Conservation (phyloP, 92 coral and sea anemone species). For the Actinostola sp. region DNA sequence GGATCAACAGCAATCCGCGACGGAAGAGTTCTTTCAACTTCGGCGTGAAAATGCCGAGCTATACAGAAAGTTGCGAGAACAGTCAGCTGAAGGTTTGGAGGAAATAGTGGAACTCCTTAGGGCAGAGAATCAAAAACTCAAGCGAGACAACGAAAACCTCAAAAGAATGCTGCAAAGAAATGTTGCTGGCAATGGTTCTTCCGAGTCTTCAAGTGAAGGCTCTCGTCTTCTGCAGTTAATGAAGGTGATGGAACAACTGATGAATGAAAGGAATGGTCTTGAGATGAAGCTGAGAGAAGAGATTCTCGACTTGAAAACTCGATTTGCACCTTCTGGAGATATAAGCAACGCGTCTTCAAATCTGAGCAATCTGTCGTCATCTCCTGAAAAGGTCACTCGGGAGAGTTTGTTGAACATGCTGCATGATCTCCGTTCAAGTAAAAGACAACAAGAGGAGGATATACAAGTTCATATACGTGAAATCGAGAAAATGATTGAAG, state of each 20-base stretch:
- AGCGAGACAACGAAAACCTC: constrained; percentile 67
- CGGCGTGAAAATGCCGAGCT: constrained; percentile 74
- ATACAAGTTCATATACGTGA: constrained; percentile 76
- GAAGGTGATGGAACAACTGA: constrained; percentile 83
- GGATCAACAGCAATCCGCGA: constrained; percentile 38
- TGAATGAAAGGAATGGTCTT: constrained; percentile 76
- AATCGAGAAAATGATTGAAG: constrained; percentile 79
- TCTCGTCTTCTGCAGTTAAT: constrained; percentile 71
- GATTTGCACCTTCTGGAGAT: constrained; percentile 66
- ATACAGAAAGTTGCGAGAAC: constrained; percentile 70
- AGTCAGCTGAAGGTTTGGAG: constrained; percentile 27
- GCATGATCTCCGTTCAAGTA: constrained; percentile 66
- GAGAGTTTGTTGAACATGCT: constrained; percentile 70
- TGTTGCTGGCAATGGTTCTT: constrained; percentile 24
- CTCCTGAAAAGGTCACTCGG: constrained; percentile 62
- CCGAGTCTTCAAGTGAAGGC: constrained; percentile 45
- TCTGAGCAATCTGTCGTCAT: constrained; percentile 43
- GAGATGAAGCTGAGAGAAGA: constrained; percentile 81
- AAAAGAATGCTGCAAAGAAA: constrained; percentile 43
- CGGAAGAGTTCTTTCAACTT: constrained; percentile 57
- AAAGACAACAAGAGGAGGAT: constrained; percentile 75
- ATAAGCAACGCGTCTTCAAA: constrained; percentile 43
- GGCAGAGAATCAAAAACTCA: constrained; percentile 64
- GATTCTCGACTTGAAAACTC: constrained; percentile 74
- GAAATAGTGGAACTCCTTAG: constrained; percentile 52